Conservation (phyloP, 2,113 vertebrate species). For the Nycticorax nycticorax region DNA sequence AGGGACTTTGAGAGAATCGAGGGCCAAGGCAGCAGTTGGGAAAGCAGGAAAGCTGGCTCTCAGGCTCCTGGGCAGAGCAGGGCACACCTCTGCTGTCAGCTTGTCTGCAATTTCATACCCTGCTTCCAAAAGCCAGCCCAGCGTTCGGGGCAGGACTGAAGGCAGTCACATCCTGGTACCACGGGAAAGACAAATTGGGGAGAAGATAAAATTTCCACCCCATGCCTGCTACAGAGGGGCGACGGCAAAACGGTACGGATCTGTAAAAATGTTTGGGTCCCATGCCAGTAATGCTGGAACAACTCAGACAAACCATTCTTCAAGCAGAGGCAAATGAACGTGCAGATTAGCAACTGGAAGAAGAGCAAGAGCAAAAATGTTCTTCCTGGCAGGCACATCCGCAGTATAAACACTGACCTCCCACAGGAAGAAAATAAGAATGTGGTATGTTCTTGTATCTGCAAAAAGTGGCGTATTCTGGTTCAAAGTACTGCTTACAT, state of each 20-base stretch:
- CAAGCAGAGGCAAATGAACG: background rate
- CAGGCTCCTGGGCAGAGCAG: background rate
- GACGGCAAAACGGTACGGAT: background rate
- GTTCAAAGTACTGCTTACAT: background rate
- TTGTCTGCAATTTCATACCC: background rate
- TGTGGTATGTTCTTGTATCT: background rate
- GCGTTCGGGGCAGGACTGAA: background rate
- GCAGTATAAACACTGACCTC: constrained; percentile 11
- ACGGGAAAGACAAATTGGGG: background rate
- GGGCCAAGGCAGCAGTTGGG: background rate
- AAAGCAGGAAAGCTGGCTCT: background rate
- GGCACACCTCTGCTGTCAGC: background rate
- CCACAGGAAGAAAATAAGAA: constrained; percentile 30
- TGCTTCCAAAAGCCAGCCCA: background rate
- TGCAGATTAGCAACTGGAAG: constrained; percentile 43
- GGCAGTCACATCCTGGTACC: background rate
- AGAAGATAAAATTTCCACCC: background rate
- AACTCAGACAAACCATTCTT: background rate
- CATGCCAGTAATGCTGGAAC: background rate
- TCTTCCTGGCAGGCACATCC: constrained; percentile 29
- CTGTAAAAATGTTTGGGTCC: background rate
- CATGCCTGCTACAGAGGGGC: background rate
- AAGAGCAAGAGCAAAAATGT: constrained; percentile 20
- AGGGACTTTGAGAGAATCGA: background rate
- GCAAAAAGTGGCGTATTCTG: background rate